Evolutionary conservation across 2,888 invertebrate genomes (phyloP).

Genomic region (Macroteleia sp.): DNA sequence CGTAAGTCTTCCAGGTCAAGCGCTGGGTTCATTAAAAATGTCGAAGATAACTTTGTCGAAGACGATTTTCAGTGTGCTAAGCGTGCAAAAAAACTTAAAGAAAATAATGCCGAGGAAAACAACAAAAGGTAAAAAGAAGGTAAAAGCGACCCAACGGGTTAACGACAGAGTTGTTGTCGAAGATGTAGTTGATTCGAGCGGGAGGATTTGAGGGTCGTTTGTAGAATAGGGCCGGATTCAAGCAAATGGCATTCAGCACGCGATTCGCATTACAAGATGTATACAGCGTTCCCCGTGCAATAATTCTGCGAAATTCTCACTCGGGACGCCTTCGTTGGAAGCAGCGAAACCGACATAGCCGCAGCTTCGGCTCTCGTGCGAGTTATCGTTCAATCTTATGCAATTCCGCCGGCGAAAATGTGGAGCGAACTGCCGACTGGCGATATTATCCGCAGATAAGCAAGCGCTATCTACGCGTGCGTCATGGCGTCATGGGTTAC

Average conservation of each 20-base stretch:
- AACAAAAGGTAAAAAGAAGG: no score
- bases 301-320: conserved; percentile 73
- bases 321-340: conserved; percentile 50
- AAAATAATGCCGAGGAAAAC: no score
- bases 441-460: conserved; percentile 72
- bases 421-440: conserved; percentile 72
- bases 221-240: conserved; percentile 34
- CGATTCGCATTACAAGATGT: conserved; percentile 65
- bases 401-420: conserved; percentile 79
- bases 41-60: conserved; percentile 33
- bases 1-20: conserved; percentile 41
- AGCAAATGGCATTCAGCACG: conserved; percentile 69
- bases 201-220: background rate
- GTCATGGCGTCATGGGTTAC: conserved; percentile 40
- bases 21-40: conserved; percentile 29
- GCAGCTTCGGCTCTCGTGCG: conserved; percentile 71
- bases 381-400: conserved; percentile 79
- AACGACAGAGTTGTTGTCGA: conserved; percentile 10
- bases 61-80: background rate
- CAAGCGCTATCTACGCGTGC: conserved; percentile 51
- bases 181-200: conserved; percentile 13
- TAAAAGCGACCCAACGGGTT: no score
- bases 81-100: background rate
- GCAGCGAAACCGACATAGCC: conserved; percentile 16
- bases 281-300: conserved; percentile 61